Evolutionary conservation across 2,888 invertebrate species (phyloP).

Genomic region (Antheraea assamensis): DNA sequence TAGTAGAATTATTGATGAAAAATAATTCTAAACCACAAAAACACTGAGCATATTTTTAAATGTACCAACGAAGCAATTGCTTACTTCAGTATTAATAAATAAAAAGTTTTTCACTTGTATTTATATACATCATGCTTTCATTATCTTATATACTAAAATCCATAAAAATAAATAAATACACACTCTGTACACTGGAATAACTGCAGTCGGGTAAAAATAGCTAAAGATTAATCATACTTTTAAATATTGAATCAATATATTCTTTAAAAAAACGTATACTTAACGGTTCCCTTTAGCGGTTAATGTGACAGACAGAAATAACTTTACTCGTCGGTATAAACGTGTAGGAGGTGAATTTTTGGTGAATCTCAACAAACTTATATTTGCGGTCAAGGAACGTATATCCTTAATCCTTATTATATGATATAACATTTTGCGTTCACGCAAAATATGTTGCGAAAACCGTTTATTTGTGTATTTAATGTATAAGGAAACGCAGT

Average conservation of each 20-base stretch:
- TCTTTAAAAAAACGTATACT: slow-evolving; percentile 27
- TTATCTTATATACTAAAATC: no score
- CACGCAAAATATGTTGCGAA: slow-evolving; percentile 29
- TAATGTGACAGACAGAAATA: slow-evolving; percentile 69
- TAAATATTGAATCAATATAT: background rate
- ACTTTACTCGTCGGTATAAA: slow-evolving; percentile 60
- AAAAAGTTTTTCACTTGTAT: no score
- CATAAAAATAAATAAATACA: no score
- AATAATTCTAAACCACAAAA: no score
- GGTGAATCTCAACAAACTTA: slow-evolving; percentile 24
- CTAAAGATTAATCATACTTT: no score
- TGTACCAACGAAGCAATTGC: no score
- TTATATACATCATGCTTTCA: no score
- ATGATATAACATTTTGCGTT: background rate
- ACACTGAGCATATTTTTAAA: no score
- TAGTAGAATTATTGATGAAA: no score
- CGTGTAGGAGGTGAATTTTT: slow-evolving; percentile 59
- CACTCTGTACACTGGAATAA: no score
- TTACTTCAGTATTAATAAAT: no score
- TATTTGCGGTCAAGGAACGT: slow-evolving; percentile 22
- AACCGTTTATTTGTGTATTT: slow-evolving; percentile 49
- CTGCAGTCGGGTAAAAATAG: no score
- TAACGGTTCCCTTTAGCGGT: slow-evolving; percentile 71
- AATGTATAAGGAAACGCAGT: slow-evolving; percentile 65
- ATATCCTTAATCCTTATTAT: background rate